Percentiles rank a stretch among this genome's conserved stretches.
Conservation (phyloP, 2,888 invertebrate genomes). For the Drosophila borborema region DNA sequence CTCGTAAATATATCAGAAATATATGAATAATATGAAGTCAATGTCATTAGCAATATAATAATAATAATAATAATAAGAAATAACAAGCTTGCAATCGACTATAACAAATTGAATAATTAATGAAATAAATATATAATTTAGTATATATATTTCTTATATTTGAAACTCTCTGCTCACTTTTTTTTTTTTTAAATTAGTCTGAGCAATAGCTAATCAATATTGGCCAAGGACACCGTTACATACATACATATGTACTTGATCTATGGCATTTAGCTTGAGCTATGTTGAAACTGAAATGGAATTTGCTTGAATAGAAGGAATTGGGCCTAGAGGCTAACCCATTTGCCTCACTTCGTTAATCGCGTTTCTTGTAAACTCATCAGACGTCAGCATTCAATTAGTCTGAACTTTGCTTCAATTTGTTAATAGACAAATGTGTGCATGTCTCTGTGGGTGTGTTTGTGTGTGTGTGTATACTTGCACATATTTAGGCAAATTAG, state of each 20-base stretch:
- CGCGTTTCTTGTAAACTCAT: constrained; percentile 25
- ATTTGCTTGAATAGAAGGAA: background rate
- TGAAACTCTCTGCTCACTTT: too few relatives aligned
- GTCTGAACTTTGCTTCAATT: constrained; percentile 28
- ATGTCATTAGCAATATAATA: too few relatives aligned
- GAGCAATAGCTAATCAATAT: background rate
- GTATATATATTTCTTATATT: too few relatives aligned
- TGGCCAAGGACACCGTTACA: background rate
- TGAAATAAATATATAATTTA: too few relatives aligned
- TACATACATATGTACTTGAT: background rate
- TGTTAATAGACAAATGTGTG: constrained; percentile 10
- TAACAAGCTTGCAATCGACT: too few relatives aligned
- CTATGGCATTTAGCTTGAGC: background rate
- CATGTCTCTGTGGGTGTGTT: too few relatives aligned
- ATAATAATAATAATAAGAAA: too few relatives aligned
- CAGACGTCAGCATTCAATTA: constrained; percentile 61
- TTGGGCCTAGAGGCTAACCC: background rate
- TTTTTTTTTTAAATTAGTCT: background rate
- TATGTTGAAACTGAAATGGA: background rate
- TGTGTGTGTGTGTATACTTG: constrained; percentile 7
- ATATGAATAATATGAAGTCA: too few relatives aligned
- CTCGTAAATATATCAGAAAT: too few relatives aligned
- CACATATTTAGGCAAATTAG: constrained; percentile 15
- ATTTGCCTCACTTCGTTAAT: constrained; percentile 1
- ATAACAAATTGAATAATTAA: too few relatives aligned